Percentiles rank a stretch among this genome's conserved stretches.
Conservation (phyloP, 2,113 vertebrate species). For the Hiodon alosoides region DNA sequence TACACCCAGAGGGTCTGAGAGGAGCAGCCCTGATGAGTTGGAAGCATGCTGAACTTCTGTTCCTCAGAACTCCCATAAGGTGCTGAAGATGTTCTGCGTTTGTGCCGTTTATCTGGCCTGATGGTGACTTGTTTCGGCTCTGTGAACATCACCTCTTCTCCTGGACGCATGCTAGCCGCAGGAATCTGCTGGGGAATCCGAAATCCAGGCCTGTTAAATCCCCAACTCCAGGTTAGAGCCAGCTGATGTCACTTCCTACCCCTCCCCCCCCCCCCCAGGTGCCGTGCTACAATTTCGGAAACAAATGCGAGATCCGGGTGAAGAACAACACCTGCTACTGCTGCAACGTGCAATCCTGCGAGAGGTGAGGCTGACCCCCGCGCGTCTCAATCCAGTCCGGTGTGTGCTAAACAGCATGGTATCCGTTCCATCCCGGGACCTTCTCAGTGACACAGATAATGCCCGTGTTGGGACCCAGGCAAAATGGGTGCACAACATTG, state of each 20-base stretch:
- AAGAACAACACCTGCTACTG: conserved; percentile 89
- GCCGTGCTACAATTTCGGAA: conserved; percentile 65
- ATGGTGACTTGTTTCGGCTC: too few species aligned
- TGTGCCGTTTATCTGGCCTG: too few species aligned
- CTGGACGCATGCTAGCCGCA: background rate
- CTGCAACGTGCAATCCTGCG: conserved; percentile 86
- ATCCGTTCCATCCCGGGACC: too few species aligned
- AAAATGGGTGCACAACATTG: too few species aligned
- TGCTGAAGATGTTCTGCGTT: background rate
- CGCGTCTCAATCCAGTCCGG: too few species aligned
- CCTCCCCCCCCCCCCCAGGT: conserved; percentile 59
- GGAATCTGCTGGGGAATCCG: background rate
- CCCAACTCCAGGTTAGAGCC: background rate
- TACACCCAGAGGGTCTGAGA: background rate
- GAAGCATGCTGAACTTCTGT: background rate
- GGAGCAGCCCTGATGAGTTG: too few species aligned
- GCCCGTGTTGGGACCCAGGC: too few species aligned
- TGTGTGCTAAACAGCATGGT: too few species aligned
- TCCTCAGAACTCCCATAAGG: background rate
- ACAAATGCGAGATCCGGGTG: conserved; percentile 72
- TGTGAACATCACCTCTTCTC: too few species aligned
- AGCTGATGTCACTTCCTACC: conserved; percentile 29
- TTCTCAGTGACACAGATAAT: too few species aligned
- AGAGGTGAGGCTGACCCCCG: conserved; percentile 63
- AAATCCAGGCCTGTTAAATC: background rate